Percentiles rank a stretch among this genome's conserved stretches.
These are phyloP conservation scores for Frankliniella intonsa DNA, from an alignment of 2,888 invertebrate genomes.

Conservation along the genomic window DNA sequence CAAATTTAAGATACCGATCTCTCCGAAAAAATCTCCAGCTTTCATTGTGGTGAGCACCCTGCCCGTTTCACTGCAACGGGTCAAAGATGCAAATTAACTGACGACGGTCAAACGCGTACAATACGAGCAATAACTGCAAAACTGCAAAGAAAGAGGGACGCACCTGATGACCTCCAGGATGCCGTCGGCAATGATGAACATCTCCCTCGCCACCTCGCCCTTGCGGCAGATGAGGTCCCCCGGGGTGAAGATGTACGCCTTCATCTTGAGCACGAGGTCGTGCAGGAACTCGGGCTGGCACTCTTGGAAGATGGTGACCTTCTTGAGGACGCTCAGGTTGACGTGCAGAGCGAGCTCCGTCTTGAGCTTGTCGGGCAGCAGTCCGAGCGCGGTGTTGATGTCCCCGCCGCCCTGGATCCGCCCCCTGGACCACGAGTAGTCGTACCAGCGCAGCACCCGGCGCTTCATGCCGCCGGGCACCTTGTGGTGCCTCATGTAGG, in stretches of 20 bases:
- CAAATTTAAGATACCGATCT: conserved; percentile 92
- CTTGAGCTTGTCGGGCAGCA: conserved; percentile 93
- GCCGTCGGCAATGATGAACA: conserved; percentile 98
- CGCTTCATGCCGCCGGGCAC: conserved; percentile 94
- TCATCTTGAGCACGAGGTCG: conserved; percentile 95
- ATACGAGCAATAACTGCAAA: no score
- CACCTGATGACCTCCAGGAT: conserved; percentile 83
- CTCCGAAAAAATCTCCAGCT: conserved; percentile 96
- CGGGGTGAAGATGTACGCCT: conserved; percentile 95
- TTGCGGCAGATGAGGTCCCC: conserved; percentile 95
- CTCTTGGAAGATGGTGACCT: conserved; percentile 95
- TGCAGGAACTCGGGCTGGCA: conserved; percentile 97
- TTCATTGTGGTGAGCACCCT: conserved; percentile 92
- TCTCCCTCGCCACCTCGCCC: conserved; percentile 91
- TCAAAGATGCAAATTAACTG: no score
- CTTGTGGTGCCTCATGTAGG: conserved; percentile 96
- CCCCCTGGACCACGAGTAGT: conserved; percentile 96
- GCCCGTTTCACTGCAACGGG: conserved; percentile 71
- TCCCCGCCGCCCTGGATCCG: conserved; percentile 94
- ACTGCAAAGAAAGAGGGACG: conserved; percentile 30
- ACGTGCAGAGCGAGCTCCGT: conserved; percentile 94
- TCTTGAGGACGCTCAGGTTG: conserved; percentile 89
- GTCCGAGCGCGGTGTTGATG: conserved; percentile 88
- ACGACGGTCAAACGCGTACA: no score
- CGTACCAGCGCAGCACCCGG: conserved; percentile 94